These are phyloP conservation scores for Leucophora obtusa DNA, from an alignment of 2,888 invertebrate genomes.

Conservation along the genomic window DNA sequence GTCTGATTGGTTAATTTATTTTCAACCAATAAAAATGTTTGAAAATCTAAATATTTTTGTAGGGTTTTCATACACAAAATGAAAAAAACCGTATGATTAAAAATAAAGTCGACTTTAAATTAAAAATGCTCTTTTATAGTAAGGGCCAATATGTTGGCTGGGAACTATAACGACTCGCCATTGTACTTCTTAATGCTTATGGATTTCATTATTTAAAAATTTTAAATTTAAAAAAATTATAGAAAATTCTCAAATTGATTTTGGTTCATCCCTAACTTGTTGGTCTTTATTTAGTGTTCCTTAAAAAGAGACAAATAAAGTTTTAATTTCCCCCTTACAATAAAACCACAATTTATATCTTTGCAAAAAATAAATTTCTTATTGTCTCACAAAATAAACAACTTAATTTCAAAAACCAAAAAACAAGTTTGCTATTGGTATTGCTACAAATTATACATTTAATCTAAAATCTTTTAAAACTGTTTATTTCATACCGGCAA, in stretches of 20 bases:
- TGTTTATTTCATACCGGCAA: background rate
- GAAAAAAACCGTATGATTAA: no score
- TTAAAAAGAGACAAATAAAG: constrained; percentile 15
- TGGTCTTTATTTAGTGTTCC: background rate
- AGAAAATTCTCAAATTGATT: background rate
- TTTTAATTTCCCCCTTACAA: constrained; percentile 11
- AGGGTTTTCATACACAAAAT: no score
- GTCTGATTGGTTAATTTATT: no score
- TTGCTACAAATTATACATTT: constrained; percentile 40
- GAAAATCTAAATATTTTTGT: no score
- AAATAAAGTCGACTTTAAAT: no score
- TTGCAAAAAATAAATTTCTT: constrained; percentile 22
- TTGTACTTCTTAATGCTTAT: no score
- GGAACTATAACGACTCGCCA: no score
- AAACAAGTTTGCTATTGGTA: constrained; percentile 6
- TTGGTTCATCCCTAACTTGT: background rate
- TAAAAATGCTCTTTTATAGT: no score
- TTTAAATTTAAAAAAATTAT: no score
- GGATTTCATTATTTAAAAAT: no score
- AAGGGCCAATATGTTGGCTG: no score
- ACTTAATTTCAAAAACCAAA: constrained; percentile 9
- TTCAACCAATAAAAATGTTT: no score
- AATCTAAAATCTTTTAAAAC: constrained; percentile 31
- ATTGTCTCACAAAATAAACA: constrained; percentile 10
- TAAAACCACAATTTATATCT: constrained; percentile 3